phyloP scores from a whole-genome alignment of 2,797 vertebrate genomes.

The Sternarchorhynchus goeldii region DNA sequence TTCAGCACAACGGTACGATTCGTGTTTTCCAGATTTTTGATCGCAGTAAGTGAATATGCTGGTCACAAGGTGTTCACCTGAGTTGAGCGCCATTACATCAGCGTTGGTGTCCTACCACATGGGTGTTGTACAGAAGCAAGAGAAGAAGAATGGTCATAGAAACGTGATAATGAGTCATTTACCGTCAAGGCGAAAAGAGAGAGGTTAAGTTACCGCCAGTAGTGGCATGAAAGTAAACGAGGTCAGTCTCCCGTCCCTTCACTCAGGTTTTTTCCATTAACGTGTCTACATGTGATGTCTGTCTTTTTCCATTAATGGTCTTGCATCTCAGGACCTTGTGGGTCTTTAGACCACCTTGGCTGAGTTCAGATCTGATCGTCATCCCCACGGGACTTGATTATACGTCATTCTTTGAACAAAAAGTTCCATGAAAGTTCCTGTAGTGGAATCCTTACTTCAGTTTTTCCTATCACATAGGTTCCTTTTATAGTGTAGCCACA shows the following conservation, averaged over 20 bases:
- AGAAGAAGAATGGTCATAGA: constrained; percentile 42
- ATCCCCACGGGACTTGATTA: not conserved
- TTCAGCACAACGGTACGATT: constrained; percentile 81
- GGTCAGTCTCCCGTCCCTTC: constrained; percentile 57
- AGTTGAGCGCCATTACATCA: not conserved
- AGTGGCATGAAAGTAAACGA: constrained; percentile 54
- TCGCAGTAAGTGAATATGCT: not conserved
- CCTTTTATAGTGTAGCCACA: not conserved
- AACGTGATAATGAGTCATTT: constrained; percentile 56
- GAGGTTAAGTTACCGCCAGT: constrained; percentile 59
- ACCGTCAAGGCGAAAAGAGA: constrained; percentile 49
- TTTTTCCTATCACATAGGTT: not conserved
- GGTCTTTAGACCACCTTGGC: not conserved
- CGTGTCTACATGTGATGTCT: constrained; percentile 25
- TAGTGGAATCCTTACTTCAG: not conserved
- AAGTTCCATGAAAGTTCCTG: constrained; percentile 4
- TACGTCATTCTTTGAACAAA: constrained; percentile 5
- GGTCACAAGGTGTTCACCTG: constrained; percentile 5
- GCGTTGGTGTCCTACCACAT: not conserved
- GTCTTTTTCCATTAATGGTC: constrained; percentile 50
- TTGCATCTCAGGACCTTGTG: constrained; percentile 5
- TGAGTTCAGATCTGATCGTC: not conserved
- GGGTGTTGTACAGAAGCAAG: constrained; percentile 7
- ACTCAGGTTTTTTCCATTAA: constrained; percentile 48
- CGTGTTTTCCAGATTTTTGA: not conserved